A percentile compares a stretch with the other conserved stretches of the same genome.
Evolutionary conservation across 30 jellyfish, hydroid and myxozoan species (phyloP).

Genomic region (Pseudorhiza aurosa): DNA sequence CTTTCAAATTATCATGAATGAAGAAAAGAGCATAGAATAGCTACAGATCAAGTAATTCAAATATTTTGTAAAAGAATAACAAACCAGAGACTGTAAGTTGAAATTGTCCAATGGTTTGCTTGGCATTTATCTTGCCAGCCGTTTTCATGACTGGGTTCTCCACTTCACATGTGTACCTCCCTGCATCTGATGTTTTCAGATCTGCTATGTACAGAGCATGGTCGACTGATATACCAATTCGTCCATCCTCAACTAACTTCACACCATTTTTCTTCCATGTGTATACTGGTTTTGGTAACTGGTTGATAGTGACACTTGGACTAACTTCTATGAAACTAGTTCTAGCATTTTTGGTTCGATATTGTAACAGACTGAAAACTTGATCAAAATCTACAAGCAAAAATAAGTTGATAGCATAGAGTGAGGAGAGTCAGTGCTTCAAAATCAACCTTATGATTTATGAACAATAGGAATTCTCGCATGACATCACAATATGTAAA

Average conservation of each 20-base stretch:
- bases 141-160: conserved; percentile 62
- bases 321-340: conserved; percentile 13
- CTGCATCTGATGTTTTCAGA: conserved; percentile 52
- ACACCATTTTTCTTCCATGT: conserved; percentile 82
- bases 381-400: conserved; percentile 70
- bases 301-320: conserved; percentile 41
- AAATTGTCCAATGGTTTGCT: conserved; percentile 28
- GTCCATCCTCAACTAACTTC: conserved; percentile 35
- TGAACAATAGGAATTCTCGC: too few species aligned
- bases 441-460: too few species aligned
- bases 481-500: too few species aligned
- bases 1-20: too few species aligned
- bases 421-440: neutral
- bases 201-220: conserved; percentile 74
- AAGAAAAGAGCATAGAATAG: too few species aligned
- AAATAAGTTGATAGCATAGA: too few species aligned
- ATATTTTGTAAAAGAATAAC: too few species aligned
- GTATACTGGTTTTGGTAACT: conserved; percentile 64
- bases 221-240: conserved; percentile 58
- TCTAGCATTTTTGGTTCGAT: conserved; percentile 29
- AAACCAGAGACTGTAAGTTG: conserved; percentile 50
- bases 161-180: conserved; percentile 55
- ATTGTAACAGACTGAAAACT: conserved; percentile 2
- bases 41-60: too few species aligned
- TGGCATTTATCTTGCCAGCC: conserved; percentile 45